Evolutionary conservation across 2,888 invertebrate genomes (phyloP).

Genomic region (Chymomyza fuscimana): DNA sequence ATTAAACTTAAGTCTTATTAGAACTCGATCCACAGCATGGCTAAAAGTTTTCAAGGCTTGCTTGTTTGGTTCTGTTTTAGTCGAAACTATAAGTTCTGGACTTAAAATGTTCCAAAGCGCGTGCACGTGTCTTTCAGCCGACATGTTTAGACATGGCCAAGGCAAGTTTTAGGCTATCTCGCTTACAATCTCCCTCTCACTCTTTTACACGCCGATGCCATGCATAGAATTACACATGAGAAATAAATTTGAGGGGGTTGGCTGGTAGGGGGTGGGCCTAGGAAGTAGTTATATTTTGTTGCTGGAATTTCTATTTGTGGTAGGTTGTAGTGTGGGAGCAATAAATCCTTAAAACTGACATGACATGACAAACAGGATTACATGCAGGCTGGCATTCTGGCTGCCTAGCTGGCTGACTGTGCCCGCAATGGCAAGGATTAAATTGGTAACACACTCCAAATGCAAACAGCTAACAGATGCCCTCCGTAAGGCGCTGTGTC

Average conservation of each 20-base stretch:
- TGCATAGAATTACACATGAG: constrained; percentile 59
- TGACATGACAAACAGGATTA: constrained; percentile 79
- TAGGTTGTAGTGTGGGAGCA: constrained; percentile 45
- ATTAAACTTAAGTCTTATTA: constrained; percentile 41
- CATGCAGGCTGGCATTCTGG: constrained; percentile 45
- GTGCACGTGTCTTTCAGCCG: constrained; percentile 40
- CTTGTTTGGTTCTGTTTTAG: constrained; percentile 18
- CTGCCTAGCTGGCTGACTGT: background rate
- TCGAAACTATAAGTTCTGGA: constrained; percentile 58
- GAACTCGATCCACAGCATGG: constrained; percentile 26
- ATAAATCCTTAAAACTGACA: constrained; percentile 79
- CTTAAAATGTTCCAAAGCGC: constrained; percentile 49
- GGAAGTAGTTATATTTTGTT: constrained; percentile 44
- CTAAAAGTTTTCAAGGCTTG: constrained; percentile 44
- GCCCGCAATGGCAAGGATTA: constrained; percentile 19
- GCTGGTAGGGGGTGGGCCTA: constrained; percentile 25
- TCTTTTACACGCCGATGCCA: constrained; percentile 18
- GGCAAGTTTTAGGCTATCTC: background rate
- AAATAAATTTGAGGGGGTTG: constrained; percentile 34
- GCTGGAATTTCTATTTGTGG: constrained; percentile 59
- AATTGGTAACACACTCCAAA: constrained; percentile 2
- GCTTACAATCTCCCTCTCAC: constrained; percentile 5
- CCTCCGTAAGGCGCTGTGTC: constrained; percentile 17
- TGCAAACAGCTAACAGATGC: constrained; percentile 13
- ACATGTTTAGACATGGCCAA: constrained; percentile 3